Percentiles rank a stretch among this genome's conserved stretches.
Evolutionary conservation across 2,797 vertebrate species (phyloP).

Genomic region (Salmo trutta): DNA sequence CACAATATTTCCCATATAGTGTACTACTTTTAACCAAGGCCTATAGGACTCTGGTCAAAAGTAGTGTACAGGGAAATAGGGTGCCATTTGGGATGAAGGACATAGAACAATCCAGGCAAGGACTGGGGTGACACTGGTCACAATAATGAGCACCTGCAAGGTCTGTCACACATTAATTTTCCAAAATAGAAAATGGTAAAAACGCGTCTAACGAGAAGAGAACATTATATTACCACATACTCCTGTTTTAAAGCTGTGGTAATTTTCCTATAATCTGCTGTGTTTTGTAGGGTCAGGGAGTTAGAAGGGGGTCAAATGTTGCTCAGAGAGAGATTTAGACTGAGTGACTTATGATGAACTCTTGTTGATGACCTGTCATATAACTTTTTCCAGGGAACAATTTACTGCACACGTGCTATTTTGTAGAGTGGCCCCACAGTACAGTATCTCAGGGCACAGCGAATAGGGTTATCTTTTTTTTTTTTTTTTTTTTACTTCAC

Average conservation of each 20-base stretch:
- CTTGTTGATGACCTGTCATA: conserved; percentile 42
- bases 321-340: conserved; percentile 35
- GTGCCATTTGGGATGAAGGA: neutral
- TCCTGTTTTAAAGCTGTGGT: conserved; percentile 45
- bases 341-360: conserved; percentile 52
- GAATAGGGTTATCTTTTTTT: conserved; percentile 44
- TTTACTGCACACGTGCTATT: conserved; percentile 35
- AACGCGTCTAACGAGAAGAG: conserved; percentile 37
- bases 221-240: conserved; percentile 47
- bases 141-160: conserved; percentile 64
- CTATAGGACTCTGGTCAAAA: neutral
- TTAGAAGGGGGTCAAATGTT: conserved; percentile 13
- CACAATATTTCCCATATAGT: neutral
- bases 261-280: conserved; percentile 26
- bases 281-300: conserved; percentile 37
- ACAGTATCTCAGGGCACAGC: conserved; percentile 11
- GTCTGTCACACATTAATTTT: conserved; percentile 40
- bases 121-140: conserved; percentile 51
- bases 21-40: neutral
- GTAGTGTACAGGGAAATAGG: no score
- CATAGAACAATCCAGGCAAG: conserved; percentile 19
- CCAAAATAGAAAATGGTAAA: conserved; percentile 48
- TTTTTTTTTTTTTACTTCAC: neutral
- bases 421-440: conserved; percentile 3
- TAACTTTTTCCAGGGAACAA: conserved; percentile 40